Evolutionary conservation across 2,797 vertebrate species (phyloP).

Genomic region (Halcyon smyrnensis): DNA sequence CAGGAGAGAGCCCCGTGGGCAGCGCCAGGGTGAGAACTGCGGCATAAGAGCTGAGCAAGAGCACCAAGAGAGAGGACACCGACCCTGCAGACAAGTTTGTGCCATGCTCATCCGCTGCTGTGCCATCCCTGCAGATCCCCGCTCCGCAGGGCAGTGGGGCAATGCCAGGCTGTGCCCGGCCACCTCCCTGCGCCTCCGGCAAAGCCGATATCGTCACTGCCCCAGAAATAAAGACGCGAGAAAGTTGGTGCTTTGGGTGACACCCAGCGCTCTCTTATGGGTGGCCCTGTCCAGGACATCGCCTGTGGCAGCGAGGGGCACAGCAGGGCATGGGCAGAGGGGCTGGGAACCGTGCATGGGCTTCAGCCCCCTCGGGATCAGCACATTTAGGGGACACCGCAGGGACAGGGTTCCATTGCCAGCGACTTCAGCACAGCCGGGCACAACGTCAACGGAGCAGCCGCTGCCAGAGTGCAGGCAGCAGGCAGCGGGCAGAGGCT

Average conservation of each 20-base stretch:
- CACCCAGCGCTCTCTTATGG: fast-evolving
- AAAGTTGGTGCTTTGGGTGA: fast-evolving
- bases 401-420: neutral
- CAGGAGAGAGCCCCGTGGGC: fast-evolving
- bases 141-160: fast-evolving
- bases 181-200: neutral
- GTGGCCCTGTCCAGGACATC: fast-evolving
- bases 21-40: fast-evolving
- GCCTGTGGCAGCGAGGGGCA: neutral
- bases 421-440: fast-evolving
- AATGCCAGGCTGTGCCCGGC: neutral
- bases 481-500: fast-evolving
- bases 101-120: fast-evolving
- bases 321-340: fast-evolving
- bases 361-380: neutral
- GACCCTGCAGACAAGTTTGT: fast-evolving
- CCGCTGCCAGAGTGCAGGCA: neutral
- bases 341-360: fast-evolving
- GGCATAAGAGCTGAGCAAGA: fast-evolving
- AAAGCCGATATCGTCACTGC: fast-evolving
- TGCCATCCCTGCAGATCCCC: fast-evolving
- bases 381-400: too few species aligned
- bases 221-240: neutral
- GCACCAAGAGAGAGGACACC: fast-evolving
- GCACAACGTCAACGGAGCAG: fast-evolving